Evolutionary conservation across 1,140 invertebrate species (phyloP), one percentile per base, ranked within the genome.

Genomic region (Gryon sp.): DNA sequence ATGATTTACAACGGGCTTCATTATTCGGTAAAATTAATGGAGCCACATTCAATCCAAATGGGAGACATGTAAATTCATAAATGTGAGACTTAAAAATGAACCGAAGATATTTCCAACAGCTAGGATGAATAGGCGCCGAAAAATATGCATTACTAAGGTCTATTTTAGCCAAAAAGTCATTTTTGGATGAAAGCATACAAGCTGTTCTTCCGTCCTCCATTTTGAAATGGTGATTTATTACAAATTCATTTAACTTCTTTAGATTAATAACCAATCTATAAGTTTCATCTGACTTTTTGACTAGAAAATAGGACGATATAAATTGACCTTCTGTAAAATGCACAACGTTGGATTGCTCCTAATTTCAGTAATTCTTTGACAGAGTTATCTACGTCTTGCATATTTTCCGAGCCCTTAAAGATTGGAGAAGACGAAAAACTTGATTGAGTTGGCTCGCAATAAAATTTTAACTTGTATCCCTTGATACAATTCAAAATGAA

Each of bases 31-130:
- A 66, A n/a, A 75, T 34, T 12, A 38, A 20, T 4, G 63, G 43
- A n/a, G 73, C 55, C 1, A 69, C 12, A 34, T 60, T 68, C 20
- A 75, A 12, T 0, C 72, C 59, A 18, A 74, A 65, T 7, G 70
- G 70, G 2, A 74, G 30, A 22, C 73, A 62, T 0, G 14, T 19
- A 45, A 69, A 76, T 18, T 69, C 62, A 8, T 60, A 76, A 0
- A 53, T 6, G 9, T 63, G 20, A 0, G 45, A 43, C 9, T 63
- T 9, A 8, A 76, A 60, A 30, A 26, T 34, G 38, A 76, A 76
- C 0, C 62, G 5, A 5, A 62, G 12, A 32, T 50, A 68, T 45
- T 65, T 65, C 18, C 46, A 9, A 26, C 6, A 4, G 16, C 11
- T 8, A 2, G 14, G 9, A 6, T 68, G 30, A 30, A 62, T 22